These are phyloP conservation scores for Thereva nobilitata DNA, from an alignment of 2,888 invertebrate species.

Conservation along the genomic window DNA sequence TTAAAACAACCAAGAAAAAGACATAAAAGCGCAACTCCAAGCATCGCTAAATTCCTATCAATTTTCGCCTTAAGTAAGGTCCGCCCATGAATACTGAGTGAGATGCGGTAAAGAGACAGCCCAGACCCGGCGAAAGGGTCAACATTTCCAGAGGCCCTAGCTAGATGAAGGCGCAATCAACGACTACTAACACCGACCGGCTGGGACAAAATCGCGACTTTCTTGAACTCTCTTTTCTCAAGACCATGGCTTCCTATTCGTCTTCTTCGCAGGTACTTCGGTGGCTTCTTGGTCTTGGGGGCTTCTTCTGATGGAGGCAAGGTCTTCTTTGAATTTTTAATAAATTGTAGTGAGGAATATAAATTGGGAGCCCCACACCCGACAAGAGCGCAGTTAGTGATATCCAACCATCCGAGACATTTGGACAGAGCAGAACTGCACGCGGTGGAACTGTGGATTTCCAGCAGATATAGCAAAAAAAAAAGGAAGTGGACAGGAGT, in stretches of 20 bases:
- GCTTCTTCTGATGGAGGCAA: conserved; percentile 11
- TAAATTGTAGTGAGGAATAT: conserved; percentile 59
- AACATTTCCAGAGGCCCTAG: conserved; percentile 15
- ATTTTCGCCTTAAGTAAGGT: conserved; percentile 22
- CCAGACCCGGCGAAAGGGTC: conserved; percentile 17
- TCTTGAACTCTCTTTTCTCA: conserved; percentile 22
- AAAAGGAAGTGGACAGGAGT: too few species aligned
- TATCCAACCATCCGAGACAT: conserved; percentile 56
- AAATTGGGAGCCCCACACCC: conserved; percentile 57
- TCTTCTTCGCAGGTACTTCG: conserved; percentile 3
- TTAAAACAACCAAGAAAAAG: conserved; percentile 1
- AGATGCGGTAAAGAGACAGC: not conserved
- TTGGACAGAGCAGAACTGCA: conserved; percentile 34
- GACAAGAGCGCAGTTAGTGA: conserved; percentile 57
- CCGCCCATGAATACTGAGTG: conserved; percentile 29
- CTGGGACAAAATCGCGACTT: conserved; percentile 12
- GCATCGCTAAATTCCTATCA: conserved; percentile 26
- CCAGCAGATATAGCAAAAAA: not conserved
- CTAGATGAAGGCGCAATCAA: conserved; percentile 8
- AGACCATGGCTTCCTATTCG: conserved; percentile 3
- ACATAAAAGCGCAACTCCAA: conserved; percentile 16
- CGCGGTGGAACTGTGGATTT: conserved; percentile 20
- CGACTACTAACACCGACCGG: not conserved
- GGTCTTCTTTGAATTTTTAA: conserved; percentile 58
- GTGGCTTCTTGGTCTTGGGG: conserved; percentile 22